These are phyloP conservation scores for Capreolus pygargus DNA, from an alignment of 2,113 vertebrate genomes.

Conservation along the genomic window DNA sequence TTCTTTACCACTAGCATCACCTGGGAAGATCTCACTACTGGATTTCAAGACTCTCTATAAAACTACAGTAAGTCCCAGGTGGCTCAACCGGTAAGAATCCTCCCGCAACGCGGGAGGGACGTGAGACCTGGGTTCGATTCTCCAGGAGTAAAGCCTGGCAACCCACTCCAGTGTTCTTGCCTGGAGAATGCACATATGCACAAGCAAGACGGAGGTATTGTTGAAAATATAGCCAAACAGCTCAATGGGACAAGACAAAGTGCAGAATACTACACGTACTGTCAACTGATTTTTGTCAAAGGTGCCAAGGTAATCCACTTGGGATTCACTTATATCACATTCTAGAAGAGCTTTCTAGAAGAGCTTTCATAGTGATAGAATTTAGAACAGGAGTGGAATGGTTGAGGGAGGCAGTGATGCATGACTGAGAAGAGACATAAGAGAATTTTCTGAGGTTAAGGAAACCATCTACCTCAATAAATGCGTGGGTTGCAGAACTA, in stretches of 20 bases:
- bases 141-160: background rate
- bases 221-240: background rate
- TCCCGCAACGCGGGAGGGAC: rapidly evolving
- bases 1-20: background rate
- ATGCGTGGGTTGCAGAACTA: background rate
- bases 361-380: background rate
- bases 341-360: background rate
- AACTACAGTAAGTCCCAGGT: background rate
- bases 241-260: background rate
- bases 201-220: background rate
- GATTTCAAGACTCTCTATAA: constrained; percentile 3
- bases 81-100: background rate
- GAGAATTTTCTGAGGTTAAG: background rate
- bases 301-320: background rate
- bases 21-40: background rate
- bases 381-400: background rate
- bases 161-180: background rate
- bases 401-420: background rate
- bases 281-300: background rate
- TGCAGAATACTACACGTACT: background rate
- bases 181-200: background rate
- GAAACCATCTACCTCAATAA: background rate
- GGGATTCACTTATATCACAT: background rate
- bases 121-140: background rate
- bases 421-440: background rate